These are phyloP conservation scores for Euwallacea similis DNA, from an alignment of 1,140 invertebrate species.

Conservation along the genomic window DNA sequence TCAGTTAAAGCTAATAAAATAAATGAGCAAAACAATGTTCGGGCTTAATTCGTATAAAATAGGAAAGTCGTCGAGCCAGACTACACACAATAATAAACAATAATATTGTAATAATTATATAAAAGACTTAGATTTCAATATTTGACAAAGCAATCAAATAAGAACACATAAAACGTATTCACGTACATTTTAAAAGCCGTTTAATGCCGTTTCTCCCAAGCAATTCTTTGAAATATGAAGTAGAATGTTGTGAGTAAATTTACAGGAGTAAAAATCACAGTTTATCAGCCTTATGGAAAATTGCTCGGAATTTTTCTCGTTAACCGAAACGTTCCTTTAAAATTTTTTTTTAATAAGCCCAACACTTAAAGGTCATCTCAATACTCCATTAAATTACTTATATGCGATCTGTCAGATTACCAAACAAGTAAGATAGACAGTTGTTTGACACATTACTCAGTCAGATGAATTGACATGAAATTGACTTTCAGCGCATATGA, in stretches of 20 bases:
- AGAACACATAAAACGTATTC: background rate
- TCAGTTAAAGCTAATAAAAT: constrained; percentile 6
- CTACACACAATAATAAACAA: background rate
- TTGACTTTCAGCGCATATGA: too few relatives aligned
- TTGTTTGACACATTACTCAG: too few relatives aligned
- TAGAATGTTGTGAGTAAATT: constrained; percentile 10
- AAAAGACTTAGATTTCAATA: too few relatives aligned
- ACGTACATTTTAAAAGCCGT: background rate
- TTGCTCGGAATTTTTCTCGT: background rate
- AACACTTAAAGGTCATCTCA: too few relatives aligned
- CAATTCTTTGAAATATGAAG: constrained; percentile 1
- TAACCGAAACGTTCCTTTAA: background rate
- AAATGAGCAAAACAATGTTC: constrained; percentile 6
- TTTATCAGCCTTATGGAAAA: background rate
- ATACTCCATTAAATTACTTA: too few relatives aligned
- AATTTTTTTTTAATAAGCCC: background rate
- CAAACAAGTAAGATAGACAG: too few relatives aligned
- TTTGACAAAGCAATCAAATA: background rate
- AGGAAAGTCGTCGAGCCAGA: background rate
- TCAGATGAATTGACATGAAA: too few relatives aligned
- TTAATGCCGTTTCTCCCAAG: background rate
- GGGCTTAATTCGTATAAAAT: background rate
- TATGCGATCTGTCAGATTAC: too few relatives aligned
- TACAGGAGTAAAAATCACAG: constrained; percentile 8
- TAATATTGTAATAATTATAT: background rate